Evolutionary conservation across 2,113 vertebrate genomes (phyloP), one percentile per base, ranked within the genome.

Genomic region (Jacana jacana): DNA sequence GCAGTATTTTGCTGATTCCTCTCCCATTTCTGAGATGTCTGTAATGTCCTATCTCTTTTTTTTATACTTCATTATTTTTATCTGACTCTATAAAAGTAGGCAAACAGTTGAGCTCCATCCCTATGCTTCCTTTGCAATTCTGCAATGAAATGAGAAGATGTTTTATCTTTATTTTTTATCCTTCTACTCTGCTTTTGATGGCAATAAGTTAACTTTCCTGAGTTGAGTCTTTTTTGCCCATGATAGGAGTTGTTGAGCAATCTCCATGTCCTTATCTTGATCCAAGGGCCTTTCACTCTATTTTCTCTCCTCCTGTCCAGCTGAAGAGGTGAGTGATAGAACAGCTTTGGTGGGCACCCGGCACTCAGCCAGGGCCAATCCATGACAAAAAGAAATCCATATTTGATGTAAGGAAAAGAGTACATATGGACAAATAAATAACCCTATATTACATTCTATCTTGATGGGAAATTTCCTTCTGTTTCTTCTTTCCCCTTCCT

Each of bases 201-300:
- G 55, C 8, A 58, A 58, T 61, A 61, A 86, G 68, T 16, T 54
- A 52, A 60, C 72, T 73, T 9, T 18, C 22, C 18, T 3, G 2
- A 40, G 19, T 25, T 2, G 4, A 51, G 13, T 39, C 42, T 37
- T 8, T 42, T 79, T 80, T 79, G 16, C 16, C 42, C 0, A 0
- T 60, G 17, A 58, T 3, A 6, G 27, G 44, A 44, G 51, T 5
- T 61, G 9, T 5, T 72, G 37, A 46, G 11, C 16, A 10, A 44
- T 52, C 14, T 54, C 39, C 17, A 18, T 44, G 9, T 19, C n/a
- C 15, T 48, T 81, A 18, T 35, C 30, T 54, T 1, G 0, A 35
- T 30, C 14, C 11, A 18, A 2, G 0, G 75, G 7, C 13, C 11
- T 68, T 60, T 54, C 1, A 0, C 27, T 35, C 35, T 35, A 35